Evolutionary conservation across 2,113 vertebrate species (phyloP).

Genomic region (Calidris pygmaea): DNA sequence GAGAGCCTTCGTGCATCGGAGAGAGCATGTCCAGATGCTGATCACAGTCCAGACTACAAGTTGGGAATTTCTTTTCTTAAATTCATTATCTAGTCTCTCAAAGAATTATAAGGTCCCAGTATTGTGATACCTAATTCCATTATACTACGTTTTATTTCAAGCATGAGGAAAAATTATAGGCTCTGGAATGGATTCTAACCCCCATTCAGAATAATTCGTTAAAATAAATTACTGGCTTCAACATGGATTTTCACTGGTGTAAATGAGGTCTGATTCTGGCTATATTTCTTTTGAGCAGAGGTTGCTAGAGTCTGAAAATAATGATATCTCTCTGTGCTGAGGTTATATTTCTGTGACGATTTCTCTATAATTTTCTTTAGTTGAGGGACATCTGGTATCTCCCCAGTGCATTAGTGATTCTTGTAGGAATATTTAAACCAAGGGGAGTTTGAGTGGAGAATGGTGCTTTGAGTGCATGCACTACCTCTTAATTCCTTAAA

Average conservation of each 20-base stretch:
- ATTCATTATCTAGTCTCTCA: neutral
- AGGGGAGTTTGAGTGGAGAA: neutral
- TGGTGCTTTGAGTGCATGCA: neutral
- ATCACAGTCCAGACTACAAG: neutral
- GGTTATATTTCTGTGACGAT: neutral
- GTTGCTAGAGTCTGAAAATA: neutral
- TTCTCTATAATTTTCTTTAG: conserved; percentile 10
- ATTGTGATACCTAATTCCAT: neutral
- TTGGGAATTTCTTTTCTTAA: neutral
- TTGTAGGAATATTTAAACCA: neutral
- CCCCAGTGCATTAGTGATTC: neutral
- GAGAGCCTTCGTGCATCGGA: neutral
- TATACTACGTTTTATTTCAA: neutral
- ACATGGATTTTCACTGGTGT: neutral
- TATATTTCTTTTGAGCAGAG: conserved; percentile 1
- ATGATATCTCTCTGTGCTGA: neutral
- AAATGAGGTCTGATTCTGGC: neutral
- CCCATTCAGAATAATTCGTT: conserved; percentile 8
- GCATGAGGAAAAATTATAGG: neutral
- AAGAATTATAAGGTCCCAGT: neutral
- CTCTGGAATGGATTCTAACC: neutral
- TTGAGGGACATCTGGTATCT: neutral
- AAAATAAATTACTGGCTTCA: conserved; percentile 21
- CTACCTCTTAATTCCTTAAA: neutral
- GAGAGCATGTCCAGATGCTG: accelerated